phyloP scores from a whole-genome alignment of 2,888 invertebrate genomes.

The Hydropsyche betteni region DNA sequence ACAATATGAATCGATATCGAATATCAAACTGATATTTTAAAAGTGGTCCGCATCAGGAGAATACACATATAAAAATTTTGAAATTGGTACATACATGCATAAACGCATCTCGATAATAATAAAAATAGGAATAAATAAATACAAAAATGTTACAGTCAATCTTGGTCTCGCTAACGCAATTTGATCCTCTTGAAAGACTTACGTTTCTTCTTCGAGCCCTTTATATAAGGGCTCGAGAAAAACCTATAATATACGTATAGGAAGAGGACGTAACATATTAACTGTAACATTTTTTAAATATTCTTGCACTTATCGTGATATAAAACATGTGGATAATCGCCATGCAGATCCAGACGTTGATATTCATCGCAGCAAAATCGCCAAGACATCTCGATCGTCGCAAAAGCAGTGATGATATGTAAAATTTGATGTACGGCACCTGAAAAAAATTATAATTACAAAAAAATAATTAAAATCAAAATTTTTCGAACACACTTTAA shows the following conservation, averaged over 20 bases:
- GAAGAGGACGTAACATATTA: background rate
- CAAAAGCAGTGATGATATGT: background rate
- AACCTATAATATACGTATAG: conserved; percentile 2
- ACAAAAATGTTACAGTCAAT: background rate
- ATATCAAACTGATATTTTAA: too few species aligned
- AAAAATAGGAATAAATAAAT: background rate
- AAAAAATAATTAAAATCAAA: too few species aligned
- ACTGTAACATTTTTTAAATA: conserved; percentile 9
- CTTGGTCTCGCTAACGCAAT: background rate
- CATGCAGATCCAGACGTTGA: background rate
- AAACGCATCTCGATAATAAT: background rate
- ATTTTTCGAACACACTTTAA: too few species aligned
- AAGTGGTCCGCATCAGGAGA: too few species aligned
- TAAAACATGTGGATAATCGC: too few species aligned
- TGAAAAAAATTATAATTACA: background rate
- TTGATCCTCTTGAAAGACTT: background rate
- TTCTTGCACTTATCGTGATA: conserved; percentile 1
- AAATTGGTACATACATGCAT: too few species aligned
- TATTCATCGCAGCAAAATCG: background rate
- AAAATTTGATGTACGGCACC: background rate
- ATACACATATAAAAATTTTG: too few species aligned
- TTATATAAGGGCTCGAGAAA: background rate
- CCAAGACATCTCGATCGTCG: background rate
- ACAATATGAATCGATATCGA: too few species aligned
- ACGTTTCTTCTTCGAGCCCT: background rate